Evolutionary conservation across 2,888 invertebrate species (phyloP), one percentile per base, ranked within the genome.

Genomic region (Leptothorax acervorum): DNA sequence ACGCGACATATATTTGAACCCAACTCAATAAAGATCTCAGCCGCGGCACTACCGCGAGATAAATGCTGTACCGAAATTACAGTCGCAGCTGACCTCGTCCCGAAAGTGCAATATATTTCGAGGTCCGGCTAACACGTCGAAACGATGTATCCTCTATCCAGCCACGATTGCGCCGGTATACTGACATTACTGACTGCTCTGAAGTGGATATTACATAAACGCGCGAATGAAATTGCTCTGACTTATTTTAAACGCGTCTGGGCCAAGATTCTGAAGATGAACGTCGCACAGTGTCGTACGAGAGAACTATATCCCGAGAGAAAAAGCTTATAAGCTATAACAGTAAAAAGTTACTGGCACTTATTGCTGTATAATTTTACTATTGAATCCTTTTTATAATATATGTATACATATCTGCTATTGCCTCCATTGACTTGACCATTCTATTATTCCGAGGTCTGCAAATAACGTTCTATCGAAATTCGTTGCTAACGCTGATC

Each of bases 101-200:
- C 91, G 90, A 91, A 92, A 92, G 92, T 92, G 89, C 92, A 89
- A 92, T 91, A 92, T 88, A 92, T 92, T 92, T 92, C 70, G 75
- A 62, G 53, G 55, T 83, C 75, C 73, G 57, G 86, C 88, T 79
- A 86, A 89, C 90, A 89, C 85, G 88, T 84, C 88, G 76, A 90
- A 90, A 90, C 89, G 90, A 86, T 89, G 90, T 89, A 88, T 86
- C 78, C 62, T 48, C 84, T 82, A 81, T 88, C 78, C 78, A 74
- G 82, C 90, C 88, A 89, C 88, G 84, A 89, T 89, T 89, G 81
- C 86, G 35, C 12, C 55, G 45, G 82, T 74, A 71, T 81, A 53
- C 63, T 23, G 23, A 23, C 23, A 23, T 23, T 23, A 23, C 23
- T 57, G 53, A 63, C 70, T 28, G 42, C 18, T 12, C 11, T 35